Base-by-base conservation (phyloP, 2,888 invertebrate genomes). In the Lasioglossum oenotherae region DNA sequence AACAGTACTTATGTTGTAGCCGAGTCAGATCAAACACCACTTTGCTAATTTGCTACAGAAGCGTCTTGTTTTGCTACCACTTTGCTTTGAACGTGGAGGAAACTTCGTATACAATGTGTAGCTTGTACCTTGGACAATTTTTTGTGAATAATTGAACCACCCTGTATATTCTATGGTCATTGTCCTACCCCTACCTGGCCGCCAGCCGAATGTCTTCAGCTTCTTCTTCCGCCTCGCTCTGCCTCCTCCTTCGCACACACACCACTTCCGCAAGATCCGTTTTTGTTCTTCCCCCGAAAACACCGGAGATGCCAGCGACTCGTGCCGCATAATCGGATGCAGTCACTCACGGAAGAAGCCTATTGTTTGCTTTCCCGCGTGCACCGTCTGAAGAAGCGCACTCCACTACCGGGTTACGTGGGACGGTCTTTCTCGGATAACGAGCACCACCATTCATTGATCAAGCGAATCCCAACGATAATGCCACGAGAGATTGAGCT, bases 141-240 rank as follows among this genome's bases (percentile, higher is more conserved):
- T 57, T 10, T n/a, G 3, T 8, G 10, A 57, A n/a, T n/a, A 53
- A 53, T 53, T 23, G 8, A 57, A 57, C 53, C 53, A 57, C 53
- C 53, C n/a, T 57, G 53, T 87, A 87, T 84, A 81, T 87, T 87
- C 87, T 84, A 84, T 87, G 87, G 87, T 84, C 87, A 84, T 87
- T 87, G 87, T 87, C 84, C 84, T 87, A 80, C 78, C 85, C 85
- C 85, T 86, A 85, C 86, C 85, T 78, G 81, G 19, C 38, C 44
- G n/a, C 71, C 64, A 53, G 35, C 35, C 80, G 64, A 85, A 75
- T 84, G 77, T 84, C 85, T 76, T 78, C 85, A 46, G 23, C 67
- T 46, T n/a, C 60, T 46, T 38, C 80, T 44, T 60, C 23, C 14
- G 41, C 64, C 23, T 44, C n/a, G 27, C 8, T 44, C 53, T 53